These are phyloP conservation scores for Marasmarcha lunaedactyla DNA, from an alignment of 2,888 invertebrate genomes.

Conservation along the genomic window DNA sequence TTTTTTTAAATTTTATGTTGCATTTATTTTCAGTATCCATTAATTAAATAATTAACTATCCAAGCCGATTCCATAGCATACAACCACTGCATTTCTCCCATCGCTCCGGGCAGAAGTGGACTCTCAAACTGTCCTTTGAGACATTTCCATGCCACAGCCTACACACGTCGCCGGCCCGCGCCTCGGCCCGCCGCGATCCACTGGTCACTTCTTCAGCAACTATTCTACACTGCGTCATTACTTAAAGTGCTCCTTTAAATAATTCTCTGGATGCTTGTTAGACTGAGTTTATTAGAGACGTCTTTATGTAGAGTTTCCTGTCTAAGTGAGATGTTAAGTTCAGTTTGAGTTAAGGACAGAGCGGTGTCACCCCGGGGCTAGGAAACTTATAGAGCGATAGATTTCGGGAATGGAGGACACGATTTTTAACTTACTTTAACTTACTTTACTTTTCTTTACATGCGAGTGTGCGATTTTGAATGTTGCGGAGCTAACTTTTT, in stretches of 20 bases:
- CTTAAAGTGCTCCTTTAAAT: constrained; percentile 22
- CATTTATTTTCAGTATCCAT: too few species aligned
- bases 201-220: too few species aligned
- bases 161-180: neutral
- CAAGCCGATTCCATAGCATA: too few species aligned
- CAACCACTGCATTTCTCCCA: too few species aligned
- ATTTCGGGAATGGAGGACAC: constrained; percentile 21
- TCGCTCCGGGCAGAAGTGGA: too few species aligned
- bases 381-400: constrained; percentile 22
- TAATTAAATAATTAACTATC: too few species aligned
- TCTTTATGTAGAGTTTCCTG: constrained; percentile 25
- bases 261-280: constrained; percentile 31
- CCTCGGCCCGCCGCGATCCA: neutral
- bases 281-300: constrained; percentile 33
- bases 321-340: constrained; percentile 23
- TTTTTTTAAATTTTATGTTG: too few species aligned
- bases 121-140: too few species aligned
- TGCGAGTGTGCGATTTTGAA: too few species aligned
- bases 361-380: constrained; percentile 21
- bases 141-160: neutral
- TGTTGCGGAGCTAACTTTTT: too few species aligned
- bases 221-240: too few species aligned
- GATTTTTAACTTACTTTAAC: constrained; percentile 25
- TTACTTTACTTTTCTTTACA: too few species aligned
- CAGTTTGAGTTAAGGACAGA: constrained; percentile 23